Base-by-base conservation (phyloP, 92 coral and sea anemone genomes). In the Scolanthus callimorphus region DNA sequence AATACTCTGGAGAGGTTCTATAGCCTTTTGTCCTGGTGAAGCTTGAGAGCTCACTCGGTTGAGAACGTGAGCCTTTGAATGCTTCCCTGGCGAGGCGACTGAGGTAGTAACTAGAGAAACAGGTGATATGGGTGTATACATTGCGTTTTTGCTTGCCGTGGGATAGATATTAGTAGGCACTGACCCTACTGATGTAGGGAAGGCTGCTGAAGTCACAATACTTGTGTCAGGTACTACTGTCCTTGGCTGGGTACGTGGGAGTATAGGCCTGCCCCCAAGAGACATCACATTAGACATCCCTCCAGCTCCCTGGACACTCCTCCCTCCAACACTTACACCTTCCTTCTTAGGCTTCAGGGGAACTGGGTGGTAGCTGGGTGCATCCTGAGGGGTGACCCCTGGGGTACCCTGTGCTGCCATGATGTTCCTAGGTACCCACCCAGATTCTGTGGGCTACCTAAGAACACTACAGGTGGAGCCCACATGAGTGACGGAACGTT, bases 361-460 rank as follows among this genome's bases (percentile, higher is more conserved):
- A 26, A 68, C 75, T n/a, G 63, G 75, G 17, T 51, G 75, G 28
- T 68, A 65, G 2, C 57, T 56, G 24, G 20, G 28, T 20, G 29
- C 46, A 20, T 17, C 26, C 50, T 34, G 24, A 45, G 34, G 41
- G 11, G 34, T 59, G 2, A n/a, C n/a, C n/a, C n/a, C n/a, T n/a
- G n/a, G n/a, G n/a, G n/a, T n/a, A n/a, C 44, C 25, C 1, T 60
- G 63, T 2, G 65, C 25, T 25, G 96, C 80, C 54, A 87, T 73
- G 37, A 78, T 46, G 58, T 74, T 82, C 72, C 96, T 59, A 8
- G 96, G 90, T 22, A 87, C 96, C 90, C 96, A 0, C 86, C 88
- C 4, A 87, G 79, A 4, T 79, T 87, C 52, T 87, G 96, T 31
- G 96, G 96, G 29, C 96, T 83, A 31, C 91, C 88, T 21, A 87